Evolutionary conservation across 1,140 invertebrate genomes (phyloP), one percentile per base, ranked within the genome.

Genomic region (Bombus soroeensis): DNA sequence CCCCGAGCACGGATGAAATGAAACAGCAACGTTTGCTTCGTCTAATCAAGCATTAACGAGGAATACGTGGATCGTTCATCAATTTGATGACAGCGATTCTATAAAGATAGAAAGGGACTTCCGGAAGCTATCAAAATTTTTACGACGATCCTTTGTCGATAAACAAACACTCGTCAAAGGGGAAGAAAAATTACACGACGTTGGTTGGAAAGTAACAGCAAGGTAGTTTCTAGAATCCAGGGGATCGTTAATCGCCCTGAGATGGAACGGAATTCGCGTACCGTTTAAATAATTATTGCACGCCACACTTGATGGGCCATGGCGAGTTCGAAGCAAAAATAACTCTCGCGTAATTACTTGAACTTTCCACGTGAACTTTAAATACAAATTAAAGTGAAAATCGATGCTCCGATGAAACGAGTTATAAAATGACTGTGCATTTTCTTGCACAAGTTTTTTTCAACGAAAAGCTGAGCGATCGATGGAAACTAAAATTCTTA

Each of bases 211-310:
- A 66, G 15, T 32, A 25, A 5, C 2, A 32, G 22, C 2, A 41
- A 13, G 25, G 34, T 13, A 43, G 5, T 34, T 66, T 47, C 39
- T 12, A 15, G 47, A 53, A 53, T 53, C 32, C 28, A 18, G 39
- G 4, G 41, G 32, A 62, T 34, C 39, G 77, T 79, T 78, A 64
- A 43, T 39, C 59, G 41, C 1, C 18, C 76, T 34, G 34, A 43
- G 39, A 32, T n/a, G 59, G 28, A 25, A 22, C 25, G n/a, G 62
- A 47, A 41, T 47, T 68, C 32, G 59, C 39, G 25, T 9, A 34
- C 39, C 77, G 62, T 79, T 66, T 43, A 79, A 37, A 79, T 79
- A 79, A 79, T 79, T 68, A 79, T 68, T 47, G 22, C 41, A 25
- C 77, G 75, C 53, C 15, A 41, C 57, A 77, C 53, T 39, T 22